Evolutionary conservation across 2,888 invertebrate genomes (phyloP).

Genomic region (Melipona beecheii): DNA sequence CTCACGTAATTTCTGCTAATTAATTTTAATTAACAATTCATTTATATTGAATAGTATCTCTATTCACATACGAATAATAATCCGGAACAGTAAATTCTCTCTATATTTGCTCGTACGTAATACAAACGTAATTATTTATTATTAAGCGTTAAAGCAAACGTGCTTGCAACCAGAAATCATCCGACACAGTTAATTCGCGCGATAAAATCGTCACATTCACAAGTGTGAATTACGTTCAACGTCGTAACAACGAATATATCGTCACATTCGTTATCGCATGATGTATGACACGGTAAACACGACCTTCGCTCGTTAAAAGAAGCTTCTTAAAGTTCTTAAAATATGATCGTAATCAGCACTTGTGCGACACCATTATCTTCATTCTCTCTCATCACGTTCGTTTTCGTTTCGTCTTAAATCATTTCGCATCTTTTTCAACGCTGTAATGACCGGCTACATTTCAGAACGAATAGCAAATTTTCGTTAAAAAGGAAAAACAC

Average conservation of each 20-base stretch:
- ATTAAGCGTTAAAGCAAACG: constrained; percentile 16
- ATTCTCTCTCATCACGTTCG: not conserved
- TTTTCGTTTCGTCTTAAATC: not conserved
- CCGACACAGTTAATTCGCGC: constrained; percentile 12
- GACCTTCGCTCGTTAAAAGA: not conserved
- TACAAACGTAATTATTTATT: not conserved
- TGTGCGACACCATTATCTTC: not conserved
- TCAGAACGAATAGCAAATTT: not conserved
- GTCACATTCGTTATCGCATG: constrained; percentile 17
- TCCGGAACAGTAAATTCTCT: constrained; percentile 20
- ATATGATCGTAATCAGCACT: not conserved
- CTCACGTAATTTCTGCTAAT: not conserved
- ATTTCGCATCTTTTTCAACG: not conserved
- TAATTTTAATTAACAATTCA: not conserved
- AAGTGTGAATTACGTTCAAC: not conserved
- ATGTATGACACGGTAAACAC: not conserved
- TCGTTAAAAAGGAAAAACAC: not conserved
- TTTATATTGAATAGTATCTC: not conserved
- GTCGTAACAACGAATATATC: constrained; percentile 5
- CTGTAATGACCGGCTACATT: not conserved
- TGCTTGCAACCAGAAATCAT: constrained; percentile 52
- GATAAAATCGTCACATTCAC: not conserved
- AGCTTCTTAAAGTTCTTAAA: not conserved
- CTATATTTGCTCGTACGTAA: constrained; percentile 4
- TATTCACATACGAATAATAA: not conserved